Evolutionary conservation across 2,888 invertebrate genomes (phyloP), one percentile per base, ranked within the genome.

Genomic region (Plutella xylostella): DNA sequence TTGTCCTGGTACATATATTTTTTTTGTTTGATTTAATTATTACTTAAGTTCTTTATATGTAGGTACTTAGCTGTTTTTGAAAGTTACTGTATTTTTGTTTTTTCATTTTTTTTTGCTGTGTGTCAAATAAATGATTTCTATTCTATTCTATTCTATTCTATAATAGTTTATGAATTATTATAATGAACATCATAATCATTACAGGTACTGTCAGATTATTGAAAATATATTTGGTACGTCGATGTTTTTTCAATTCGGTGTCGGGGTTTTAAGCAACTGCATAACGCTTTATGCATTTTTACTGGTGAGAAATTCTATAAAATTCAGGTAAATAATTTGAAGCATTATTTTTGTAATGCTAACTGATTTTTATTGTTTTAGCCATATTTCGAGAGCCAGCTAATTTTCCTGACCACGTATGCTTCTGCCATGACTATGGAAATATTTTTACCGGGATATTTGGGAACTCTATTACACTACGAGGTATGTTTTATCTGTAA

Each of bases 201-300:
- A 4, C 51, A 77, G 77, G 48, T 72, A 68, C 49, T 72, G 69
- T 48, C 11, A 43, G n/a, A 51, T 68, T 12, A 51, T 72, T 14
- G 55, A 76, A 55, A 51, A 66, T 1, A 56, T 64, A 7, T 77
- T 75, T 40, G 66, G 68, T 43, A 21, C 59, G 2, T 58, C 65
- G 1, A 22, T 76, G 28, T 72, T 78, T 50, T 49, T 64, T 9
- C 76, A 75, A 50, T 71, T 76, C 28, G 55, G 65, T 41, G 55
- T 71, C 56, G 63, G 71, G 2, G 72, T 75, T 1, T 64, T 62
- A 45, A 62, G 72, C 14, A 68, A 77, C 48, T 78, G 78, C 48
- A 62, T 72, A 6, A 15, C 12, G 3, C 38, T 34, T 5, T 12
- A n/a, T 6, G 28, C 28, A 12, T n/a, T 28, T 12, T 6, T 28